Base-by-base conservation (phyloP, 2,888 invertebrate genomes). In the Candidula unifasciata region DNA sequence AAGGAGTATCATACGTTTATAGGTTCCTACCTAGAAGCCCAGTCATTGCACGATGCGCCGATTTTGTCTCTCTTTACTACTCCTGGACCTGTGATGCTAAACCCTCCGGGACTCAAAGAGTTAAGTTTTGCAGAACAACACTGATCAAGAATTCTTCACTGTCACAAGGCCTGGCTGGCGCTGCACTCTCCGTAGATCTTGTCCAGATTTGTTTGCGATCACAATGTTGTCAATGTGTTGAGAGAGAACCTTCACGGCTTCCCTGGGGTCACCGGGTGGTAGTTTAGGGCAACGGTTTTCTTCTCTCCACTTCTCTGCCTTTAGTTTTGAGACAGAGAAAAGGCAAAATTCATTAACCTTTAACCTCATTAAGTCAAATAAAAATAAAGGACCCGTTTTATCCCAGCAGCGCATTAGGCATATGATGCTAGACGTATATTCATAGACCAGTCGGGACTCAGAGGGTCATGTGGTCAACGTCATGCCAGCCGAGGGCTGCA, bases 261-360 rank as follows among this genome's bases (percentile, higher is more conserved):
- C 73, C 69, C 92, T 86, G 10, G 93, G 93, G 83, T 93, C 93
- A 3, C 71, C 60, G n/a, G 81, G 73, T 8, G 90, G 88, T 33
- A 93, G 86, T 16, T 80, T 78, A 0, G 91, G 90, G 85, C 93
- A 93, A 27, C 89, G 87, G 85, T 89, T 90, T 13, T 86, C 85
- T 16, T 81, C 82, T 60, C 92, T 88, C 54, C 90, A 80, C 74
- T 89, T 85, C 24, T 91, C 37, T 30, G 91, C 90, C 92, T 92
- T 52, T 52, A 52, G 8, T 2, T 30, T 64, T 21, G 30, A 0
- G 16, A 57, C 35, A 81, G 35, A 60, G 10, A 37, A 33, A 37
- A 10, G 16, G 10, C 24, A n/a, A 27, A 5, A 66, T 66, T 66
- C 21, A 21, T 2, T 44, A 44, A 44, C 44, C 13, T 44, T 44